Percentiles rank a stretch among this genome's conserved stretches.
These are phyloP conservation scores for Epizoanthus rinbou DNA, from an alignment of 92 coral and sea anemone species.

Conservation along the genomic window DNA sequence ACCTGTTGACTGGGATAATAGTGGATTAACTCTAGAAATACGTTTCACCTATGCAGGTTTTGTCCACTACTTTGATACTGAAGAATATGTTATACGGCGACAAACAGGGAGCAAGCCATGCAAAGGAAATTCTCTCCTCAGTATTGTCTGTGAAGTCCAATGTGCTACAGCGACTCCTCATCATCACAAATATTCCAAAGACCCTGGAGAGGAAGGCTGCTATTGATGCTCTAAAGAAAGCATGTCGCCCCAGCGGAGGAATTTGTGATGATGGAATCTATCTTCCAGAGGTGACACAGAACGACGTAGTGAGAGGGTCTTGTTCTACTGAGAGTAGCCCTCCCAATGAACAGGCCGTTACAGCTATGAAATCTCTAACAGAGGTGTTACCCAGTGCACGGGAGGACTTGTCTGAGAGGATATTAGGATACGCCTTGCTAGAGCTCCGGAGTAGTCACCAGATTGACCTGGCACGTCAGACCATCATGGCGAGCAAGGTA, in stretches of 20 bases:
- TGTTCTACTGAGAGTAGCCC: not conserved
- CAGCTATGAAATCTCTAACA: conserved; percentile 34
- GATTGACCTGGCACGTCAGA: conserved; percentile 85
- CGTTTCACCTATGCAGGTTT: conserved; percentile 1
- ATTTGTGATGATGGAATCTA: conserved; percentile 62
- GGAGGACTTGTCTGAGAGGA: conserved; percentile 54
- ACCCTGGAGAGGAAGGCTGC: conserved; percentile 72
- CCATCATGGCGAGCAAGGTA: conserved; percentile 64
- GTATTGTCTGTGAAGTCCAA: conserved; percentile 71
- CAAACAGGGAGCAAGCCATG: conserved; percentile 52
- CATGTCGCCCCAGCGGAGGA: conserved; percentile 91
- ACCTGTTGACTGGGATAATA: too few relatives aligned
- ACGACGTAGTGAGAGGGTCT: conserved; percentile 19
- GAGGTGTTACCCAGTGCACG: conserved; percentile 68
- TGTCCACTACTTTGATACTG: conserved; percentile 64
- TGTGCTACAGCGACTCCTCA: conserved; percentile 82
- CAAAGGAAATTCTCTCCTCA: conserved; percentile 71
- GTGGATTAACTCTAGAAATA: too few relatives aligned
- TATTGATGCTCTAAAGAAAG: conserved; percentile 77
- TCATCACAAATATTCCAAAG: conserved; percentile 83
- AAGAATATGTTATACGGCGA: conserved; percentile 75
- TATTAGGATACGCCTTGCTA: conserved; percentile 79
- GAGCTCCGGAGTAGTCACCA: conserved; percentile 88
- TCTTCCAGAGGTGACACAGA: conserved; percentile 61
- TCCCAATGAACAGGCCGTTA: conserved; percentile 9